These are phyloP conservation scores for Harmothoe impar DNA, from an alignment of 2,888 invertebrate genomes.

Conservation along the genomic window DNA sequence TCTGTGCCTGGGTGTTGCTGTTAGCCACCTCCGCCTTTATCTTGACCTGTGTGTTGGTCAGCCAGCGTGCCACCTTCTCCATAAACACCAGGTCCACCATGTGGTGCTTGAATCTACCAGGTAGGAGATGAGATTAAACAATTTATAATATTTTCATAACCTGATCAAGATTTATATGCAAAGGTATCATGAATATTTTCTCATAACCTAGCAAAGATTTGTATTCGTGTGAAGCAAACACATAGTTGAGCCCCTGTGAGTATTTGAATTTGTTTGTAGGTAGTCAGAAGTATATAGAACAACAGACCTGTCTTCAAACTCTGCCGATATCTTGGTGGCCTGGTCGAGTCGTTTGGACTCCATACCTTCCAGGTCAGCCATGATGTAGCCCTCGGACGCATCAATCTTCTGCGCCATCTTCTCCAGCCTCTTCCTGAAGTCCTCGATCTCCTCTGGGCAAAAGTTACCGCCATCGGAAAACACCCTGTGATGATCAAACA, in stretches of 20 bases:
- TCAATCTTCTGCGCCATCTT: slow-evolving; percentile 82
- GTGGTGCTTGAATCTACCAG: slow-evolving; percentile 82
- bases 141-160: not conserved
- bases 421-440: slow-evolving; percentile 81
- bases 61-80: slow-evolving; percentile 82
- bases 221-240: no score
- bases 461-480: slow-evolving; percentile 84
- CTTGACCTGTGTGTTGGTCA: slow-evolving; percentile 83
- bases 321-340: slow-evolving; percentile 79
- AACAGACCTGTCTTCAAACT: slow-evolving; percentile 83
- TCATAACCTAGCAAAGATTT: no score
- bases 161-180: not conserved
- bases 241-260: no score
- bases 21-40: slow-evolving; percentile 83
- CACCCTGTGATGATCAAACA: slow-evolving; percentile 72
- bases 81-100: slow-evolving; percentile 83
- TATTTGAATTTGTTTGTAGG: no score
- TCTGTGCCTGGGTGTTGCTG: slow-evolving; percentile 81
- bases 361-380: slow-evolving; percentile 83
- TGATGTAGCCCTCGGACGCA: slow-evolving; percentile 80
- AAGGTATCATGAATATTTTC: no score
- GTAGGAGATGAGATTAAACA: not conserved
- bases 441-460: slow-evolving; percentile 83
- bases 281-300: no score
- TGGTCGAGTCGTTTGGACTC: slow-evolving; percentile 82